Evolutionary conservation across 1,140 invertebrate genomes (phyloP).

Genomic region (Aphelinus certus): DNA sequence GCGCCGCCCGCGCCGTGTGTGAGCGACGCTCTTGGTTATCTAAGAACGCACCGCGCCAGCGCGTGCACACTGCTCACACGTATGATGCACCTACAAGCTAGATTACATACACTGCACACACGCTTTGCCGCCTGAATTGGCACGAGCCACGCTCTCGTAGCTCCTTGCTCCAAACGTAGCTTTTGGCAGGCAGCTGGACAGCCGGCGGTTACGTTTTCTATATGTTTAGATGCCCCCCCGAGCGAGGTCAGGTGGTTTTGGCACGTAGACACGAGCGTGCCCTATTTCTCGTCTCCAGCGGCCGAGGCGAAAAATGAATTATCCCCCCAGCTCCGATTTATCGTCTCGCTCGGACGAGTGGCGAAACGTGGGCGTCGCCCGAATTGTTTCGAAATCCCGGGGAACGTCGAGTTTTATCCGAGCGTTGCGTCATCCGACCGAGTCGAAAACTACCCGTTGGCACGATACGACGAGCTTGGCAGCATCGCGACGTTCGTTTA

Average conservation of each 20-base stretch:
- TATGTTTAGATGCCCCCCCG: neutral
- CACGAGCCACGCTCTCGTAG: slow-evolving; percentile 16
- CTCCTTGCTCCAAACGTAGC: too few species aligned
- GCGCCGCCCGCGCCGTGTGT: slow-evolving; percentile 31
- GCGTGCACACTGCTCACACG: neutral
- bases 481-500: too few species aligned
- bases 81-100: too few species aligned
- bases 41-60: slow-evolving; percentile 23
- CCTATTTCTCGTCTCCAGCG: neutral
- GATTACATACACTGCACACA: neutral
- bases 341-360: too few species aligned
- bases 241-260: neutral
- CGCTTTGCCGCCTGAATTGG: slow-evolving; percentile 26
- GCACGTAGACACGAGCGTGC: neutral
- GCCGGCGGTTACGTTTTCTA: neutral
- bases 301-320: neutral
- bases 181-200: neutral
- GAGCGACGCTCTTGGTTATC: slow-evolving; percentile 13
- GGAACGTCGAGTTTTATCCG: too few species aligned
- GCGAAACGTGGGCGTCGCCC: too few species aligned
- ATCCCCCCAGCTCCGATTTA: neutral
- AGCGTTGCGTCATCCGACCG: too few species aligned
- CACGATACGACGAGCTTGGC: too few species aligned
- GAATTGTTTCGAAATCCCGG: too few species aligned
- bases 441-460: too few species aligned